Base-by-base conservation (phyloP, 2,888 invertebrate species). In the Panopea generosa region DNA sequence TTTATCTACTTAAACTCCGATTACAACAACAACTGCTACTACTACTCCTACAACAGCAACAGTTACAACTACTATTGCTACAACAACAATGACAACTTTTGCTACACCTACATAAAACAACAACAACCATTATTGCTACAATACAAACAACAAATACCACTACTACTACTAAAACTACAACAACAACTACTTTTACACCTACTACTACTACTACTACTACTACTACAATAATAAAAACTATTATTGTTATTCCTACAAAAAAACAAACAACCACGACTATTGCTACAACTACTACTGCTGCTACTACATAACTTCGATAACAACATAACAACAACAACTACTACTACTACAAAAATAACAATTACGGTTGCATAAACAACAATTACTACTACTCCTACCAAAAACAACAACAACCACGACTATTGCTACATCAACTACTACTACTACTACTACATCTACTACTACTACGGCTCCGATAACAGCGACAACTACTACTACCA, bases 191-290 rank as follows among this genome's bases (percentile, higher is more conserved):
- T 47, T 9, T 6, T 11, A 22, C 20, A 20, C 33, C 57, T 16
- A 38, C 57, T 20, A 38, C 57, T 6, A 57, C 57, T 20, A 57
- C 40, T 20, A 26, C 26, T 9, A 26, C 33, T n/a, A 18, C 59
- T 43, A 33, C 24, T 16, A 59, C 59, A 14, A 43, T 43, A 40
- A 22, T 24, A 2, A 55, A 26, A 16, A 26, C 55, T 3, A 43
- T 22, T 18, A 59, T 43, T 29, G 16, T 27, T 26, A 55, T 29
- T n/a, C 24, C 55, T 24, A 47, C 47, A 9, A 47, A 6, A 18
- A 20, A 6, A 9, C 4, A 6, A 9, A 47, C 47, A 4, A 16
- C n/a, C 16, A 18, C n/a, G 3, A 6, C 4, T 20, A 18, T 9
- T 20, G n/a, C n/a, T 20, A 16, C 47, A 4, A n/a, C n/a, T n/a